Conservation (phyloP, 2,888 invertebrate species). For the Drosophila acutilabella region DNA sequence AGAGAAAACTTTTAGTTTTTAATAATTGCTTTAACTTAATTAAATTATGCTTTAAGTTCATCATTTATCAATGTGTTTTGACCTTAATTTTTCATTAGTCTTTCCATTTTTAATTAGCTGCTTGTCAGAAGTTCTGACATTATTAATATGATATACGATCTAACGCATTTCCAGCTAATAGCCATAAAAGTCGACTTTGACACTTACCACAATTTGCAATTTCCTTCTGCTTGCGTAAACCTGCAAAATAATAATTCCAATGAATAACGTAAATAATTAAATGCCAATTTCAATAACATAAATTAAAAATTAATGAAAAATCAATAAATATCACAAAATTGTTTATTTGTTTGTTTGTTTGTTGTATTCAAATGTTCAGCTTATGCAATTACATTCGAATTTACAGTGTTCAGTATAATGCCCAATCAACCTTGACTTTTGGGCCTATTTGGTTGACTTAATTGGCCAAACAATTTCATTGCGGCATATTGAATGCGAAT, state of each 20-base stretch:
- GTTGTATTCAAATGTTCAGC: conserved; percentile 22
- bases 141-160: conserved; percentile 41
- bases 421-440: conserved; percentile 43
- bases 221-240: conserved; percentile 25
- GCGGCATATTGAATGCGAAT: neutral
- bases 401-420: conserved; percentile 5
- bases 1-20: neutral
- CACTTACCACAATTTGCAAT: conserved; percentile 57
- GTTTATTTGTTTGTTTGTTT: too few relatives aligned
- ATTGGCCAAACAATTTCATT: conserved; percentile 31
- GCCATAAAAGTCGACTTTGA: conserved; percentile 16
- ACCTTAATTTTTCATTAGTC: conserved; percentile 25
- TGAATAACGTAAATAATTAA: conserved; percentile 25
- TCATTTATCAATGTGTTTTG: conserved; percentile 44
- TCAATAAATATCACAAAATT: conserved; percentile 5
- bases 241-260: conserved; percentile 30
- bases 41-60: conserved; percentile 15
- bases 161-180: conserved; percentile 13
- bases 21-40: conserved; percentile 29
- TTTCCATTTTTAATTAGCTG: conserved; percentile 33
- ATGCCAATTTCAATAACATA: conserved; percentile 20
- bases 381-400: conserved; percentile 37
- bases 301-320: conserved; percentile 21
- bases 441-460: neutral
- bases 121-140: conserved; percentile 32